Conservation (phyloP, 2,113 vertebrate species). For the Brienomyrus brachyistius region DNA sequence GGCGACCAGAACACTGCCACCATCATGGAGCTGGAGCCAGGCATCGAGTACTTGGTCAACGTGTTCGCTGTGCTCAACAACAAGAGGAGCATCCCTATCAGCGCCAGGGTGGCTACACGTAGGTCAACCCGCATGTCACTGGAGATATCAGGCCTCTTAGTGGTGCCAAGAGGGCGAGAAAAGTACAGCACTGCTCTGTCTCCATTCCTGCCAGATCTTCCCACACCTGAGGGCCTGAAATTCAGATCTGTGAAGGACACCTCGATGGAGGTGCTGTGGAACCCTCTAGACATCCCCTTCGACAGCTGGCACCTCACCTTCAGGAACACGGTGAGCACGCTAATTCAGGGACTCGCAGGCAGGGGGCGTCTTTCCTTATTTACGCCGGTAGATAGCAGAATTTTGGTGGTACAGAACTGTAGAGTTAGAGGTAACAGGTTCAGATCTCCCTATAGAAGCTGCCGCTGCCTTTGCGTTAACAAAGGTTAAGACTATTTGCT, state of each 20-base stretch:
- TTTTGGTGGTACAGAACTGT: not conserved
- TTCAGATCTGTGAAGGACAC: constrained; percentile 87
- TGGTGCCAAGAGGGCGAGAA: not conserved
- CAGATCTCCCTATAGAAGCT: not conserved
- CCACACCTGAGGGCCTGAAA: constrained; percentile 78
- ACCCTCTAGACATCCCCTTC: constrained; percentile 78
- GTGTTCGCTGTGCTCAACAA: constrained; percentile 87
- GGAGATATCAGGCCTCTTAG: not conserved
- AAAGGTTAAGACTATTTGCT: not conserved
- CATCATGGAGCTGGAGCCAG: constrained; percentile 79
- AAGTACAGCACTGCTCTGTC: constrained; percentile 7
- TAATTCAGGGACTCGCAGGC: not conserved
- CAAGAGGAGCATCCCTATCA: constrained; percentile 83
- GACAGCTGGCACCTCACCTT: constrained; percentile 88
- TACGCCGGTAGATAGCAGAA: not conserved
- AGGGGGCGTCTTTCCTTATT: not conserved
- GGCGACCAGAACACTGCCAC: constrained; percentile 73
- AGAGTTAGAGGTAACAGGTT: not conserved
- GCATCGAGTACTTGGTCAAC: constrained; percentile 82
- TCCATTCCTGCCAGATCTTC: constrained; percentile 63
- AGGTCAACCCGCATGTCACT: constrained; percentile 33
- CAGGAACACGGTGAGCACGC: constrained; percentile 69
- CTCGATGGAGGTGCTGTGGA: constrained; percentile 85
- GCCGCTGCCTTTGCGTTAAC: not conserved
- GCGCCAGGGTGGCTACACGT: constrained; percentile 82